Evolutionary conservation across 2,888 invertebrate genomes (phyloP).

Genomic region (Spisula solida): DNA sequence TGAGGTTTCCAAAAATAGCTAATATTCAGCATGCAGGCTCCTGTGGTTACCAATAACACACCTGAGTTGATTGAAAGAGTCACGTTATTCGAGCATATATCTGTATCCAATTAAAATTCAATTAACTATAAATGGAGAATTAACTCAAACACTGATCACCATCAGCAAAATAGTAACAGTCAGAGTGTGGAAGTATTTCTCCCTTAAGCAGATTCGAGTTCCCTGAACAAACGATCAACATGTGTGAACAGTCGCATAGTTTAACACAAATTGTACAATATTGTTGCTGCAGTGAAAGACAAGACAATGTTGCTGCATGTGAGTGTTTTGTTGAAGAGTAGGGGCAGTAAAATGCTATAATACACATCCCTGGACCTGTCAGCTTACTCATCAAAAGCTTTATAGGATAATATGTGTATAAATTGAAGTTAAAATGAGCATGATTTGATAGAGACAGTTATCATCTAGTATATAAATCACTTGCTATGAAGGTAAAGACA

Average conservation of each 20-base stretch:
- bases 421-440: neutral
- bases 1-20: no score
- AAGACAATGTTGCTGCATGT: neutral
- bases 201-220: neutral
- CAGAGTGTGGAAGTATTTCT: neutral
- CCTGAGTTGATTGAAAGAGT: neutral
- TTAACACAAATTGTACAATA: neutral
- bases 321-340: neutral
- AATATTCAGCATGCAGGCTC: no score
- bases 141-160: neutral
- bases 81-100: neutral
- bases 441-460: neutral
- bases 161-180: neutral
- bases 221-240: neutral
- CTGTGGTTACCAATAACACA: neutral
- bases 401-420: neutral
- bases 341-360: neutral
- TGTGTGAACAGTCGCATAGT: neutral
- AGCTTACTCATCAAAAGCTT: neutral
- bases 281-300: neutral
- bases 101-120: slow-evolving; percentile 1
- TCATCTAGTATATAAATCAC: neutral
- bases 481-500: neutral
- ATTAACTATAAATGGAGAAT: neutral
- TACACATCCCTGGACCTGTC: neutral